These are phyloP conservation scores for Drosophila bocki DNA, from an alignment of 1,140 invertebrate species.

Conservation along the genomic window DNA sequence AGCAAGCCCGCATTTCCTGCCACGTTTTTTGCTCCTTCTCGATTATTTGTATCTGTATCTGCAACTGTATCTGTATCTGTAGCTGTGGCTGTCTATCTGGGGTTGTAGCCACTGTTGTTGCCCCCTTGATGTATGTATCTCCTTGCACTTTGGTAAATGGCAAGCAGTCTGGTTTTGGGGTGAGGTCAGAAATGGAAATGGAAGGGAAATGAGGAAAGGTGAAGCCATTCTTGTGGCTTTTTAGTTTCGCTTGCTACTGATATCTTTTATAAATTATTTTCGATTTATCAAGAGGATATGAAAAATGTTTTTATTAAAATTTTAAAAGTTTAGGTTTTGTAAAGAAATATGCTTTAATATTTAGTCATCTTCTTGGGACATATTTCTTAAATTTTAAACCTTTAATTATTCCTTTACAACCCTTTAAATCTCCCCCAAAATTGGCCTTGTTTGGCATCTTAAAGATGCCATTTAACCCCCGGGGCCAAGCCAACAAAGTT, in stretches of 20 bases:
- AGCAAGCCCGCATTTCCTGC: constrained; percentile 83
- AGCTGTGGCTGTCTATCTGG: constrained; percentile 26
- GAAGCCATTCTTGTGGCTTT: constrained; percentile 12
- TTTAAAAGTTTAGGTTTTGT: neutral
- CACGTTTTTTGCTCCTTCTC: constrained; percentile 66
- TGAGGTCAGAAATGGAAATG: constrained; percentile 19
- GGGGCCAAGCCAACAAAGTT: constrained; percentile 44
- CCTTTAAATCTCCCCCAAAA: constrained; percentile 35
- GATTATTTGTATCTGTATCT: constrained; percentile 58
- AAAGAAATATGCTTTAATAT: neutral
- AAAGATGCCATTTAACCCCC: constrained; percentile 67
- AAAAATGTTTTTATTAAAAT: neutral
- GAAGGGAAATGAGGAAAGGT: constrained; percentile 26
- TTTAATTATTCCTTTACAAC: neutral
- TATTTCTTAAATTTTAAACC: neutral
- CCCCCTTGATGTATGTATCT: constrained; percentile 77
- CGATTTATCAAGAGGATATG: constrained; percentile 2
- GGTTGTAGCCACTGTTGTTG: constrained; percentile 34
- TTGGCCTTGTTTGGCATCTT: constrained; percentile 17
- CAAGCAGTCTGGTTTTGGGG: constrained; percentile 55
- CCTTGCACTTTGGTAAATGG: constrained; percentile 76
- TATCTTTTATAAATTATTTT: constrained; percentile 22
- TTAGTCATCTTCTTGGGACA: no score
- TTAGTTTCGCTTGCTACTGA: constrained; percentile 17
- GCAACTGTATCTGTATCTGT: constrained; percentile 38